These are phyloP conservation scores for Apeira syringaria DNA, from an alignment of 2,888 invertebrate genomes.

Conservation along the genomic window DNA sequence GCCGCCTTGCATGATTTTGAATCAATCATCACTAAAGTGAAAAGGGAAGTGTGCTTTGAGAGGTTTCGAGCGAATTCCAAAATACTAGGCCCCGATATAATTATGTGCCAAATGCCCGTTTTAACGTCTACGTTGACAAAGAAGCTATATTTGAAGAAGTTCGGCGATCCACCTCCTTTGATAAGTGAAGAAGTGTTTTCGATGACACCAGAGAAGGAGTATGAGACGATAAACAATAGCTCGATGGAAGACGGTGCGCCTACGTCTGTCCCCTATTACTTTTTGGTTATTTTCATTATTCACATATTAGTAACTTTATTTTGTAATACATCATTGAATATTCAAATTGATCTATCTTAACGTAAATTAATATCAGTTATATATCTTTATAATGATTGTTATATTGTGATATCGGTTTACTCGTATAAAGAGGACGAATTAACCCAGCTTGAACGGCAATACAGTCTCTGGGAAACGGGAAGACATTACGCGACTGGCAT, in stretches of 20 bases:
- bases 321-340: neutral
- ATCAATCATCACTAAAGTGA: conserved; percentile 61
- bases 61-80: conserved; percentile 1
- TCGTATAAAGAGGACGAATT: too few species aligned
- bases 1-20: conserved; percentile 51
- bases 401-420: too few species aligned
- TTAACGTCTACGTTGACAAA: conserved; percentile 49
- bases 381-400: too few species aligned
- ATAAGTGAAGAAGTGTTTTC: too few species aligned
- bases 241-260: neutral
- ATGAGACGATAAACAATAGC: neutral
- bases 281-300: neutral
- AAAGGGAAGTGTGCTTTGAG: conserved; percentile 60
- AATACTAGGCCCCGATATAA: conserved; percentile 1
- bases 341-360: neutral
- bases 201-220: neutral
- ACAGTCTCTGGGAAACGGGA: too few species aligned
- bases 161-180: conserved; percentile 29
- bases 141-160: conserved; percentile 51
- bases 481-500: too few species aligned
- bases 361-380: too few species aligned
- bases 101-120: conserved; percentile 23
- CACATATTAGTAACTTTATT: neutral
- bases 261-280: neutral
- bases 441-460: too few species aligned